phyloP scores from a whole-genome alignment of 2,797 vertebrate genomes.

The Coregonus sp. region DNA sequence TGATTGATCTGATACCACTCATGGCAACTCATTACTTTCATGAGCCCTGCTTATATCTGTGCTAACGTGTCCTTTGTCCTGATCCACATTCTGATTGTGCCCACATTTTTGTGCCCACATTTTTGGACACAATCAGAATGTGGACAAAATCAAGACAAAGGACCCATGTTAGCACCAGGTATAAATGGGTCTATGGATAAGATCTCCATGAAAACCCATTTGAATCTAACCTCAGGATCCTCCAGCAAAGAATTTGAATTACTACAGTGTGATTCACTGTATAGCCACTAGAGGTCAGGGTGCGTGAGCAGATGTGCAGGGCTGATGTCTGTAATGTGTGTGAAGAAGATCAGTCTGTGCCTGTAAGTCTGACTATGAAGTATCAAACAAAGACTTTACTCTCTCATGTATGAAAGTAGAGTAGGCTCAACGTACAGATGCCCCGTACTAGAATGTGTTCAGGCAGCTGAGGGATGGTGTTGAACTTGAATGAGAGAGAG shows the following conservation, averaged over 20 bases:
- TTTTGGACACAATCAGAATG: not conserved
- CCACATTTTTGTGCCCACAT: no score
- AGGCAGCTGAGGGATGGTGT: not conserved
- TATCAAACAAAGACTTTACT: not conserved
- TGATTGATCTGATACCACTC: no score
- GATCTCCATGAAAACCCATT: not conserved
- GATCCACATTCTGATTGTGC: no score
- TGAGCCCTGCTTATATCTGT: no score
- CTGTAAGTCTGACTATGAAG: not conserved
- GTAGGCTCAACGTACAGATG: not conserved
- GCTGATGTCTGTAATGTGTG: not conserved
- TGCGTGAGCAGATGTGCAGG: slow-evolving; percentile 3
- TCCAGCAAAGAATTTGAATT: not conserved
- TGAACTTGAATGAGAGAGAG: not conserved
- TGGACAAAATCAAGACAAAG: not conserved
- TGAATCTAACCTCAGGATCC: not conserved
- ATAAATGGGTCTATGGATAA: not conserved
- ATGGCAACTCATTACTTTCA: no score
- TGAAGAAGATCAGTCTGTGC: not conserved
- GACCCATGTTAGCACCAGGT: not conserved
- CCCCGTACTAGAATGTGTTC: not conserved
- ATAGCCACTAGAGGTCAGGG: slow-evolving; percentile 60
- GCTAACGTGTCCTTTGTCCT: no score
- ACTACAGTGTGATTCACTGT: not conserved
- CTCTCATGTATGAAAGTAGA: not conserved